Evolutionary conservation across 1,140 invertebrate species (phyloP).

Genomic region (Cyclargus thomasi): DNA sequence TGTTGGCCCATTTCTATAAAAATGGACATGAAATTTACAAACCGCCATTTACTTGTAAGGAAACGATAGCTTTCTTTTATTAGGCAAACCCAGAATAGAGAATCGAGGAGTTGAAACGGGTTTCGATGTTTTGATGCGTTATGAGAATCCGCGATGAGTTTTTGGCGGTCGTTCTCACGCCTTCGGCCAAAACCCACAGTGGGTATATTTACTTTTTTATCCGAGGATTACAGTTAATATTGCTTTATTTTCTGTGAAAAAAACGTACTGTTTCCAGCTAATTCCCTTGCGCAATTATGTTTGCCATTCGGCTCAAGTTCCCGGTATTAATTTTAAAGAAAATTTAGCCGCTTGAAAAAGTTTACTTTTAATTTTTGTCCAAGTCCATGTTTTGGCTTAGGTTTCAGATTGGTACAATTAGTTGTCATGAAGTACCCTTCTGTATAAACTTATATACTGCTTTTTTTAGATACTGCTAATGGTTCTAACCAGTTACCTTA

Average conservation of each 20-base stretch:
- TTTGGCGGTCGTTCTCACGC: conserved; percentile 57
- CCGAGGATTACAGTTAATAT: not conserved
- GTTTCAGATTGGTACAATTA: no score
- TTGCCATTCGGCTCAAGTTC: not conserved
- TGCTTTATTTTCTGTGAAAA: not conserved
- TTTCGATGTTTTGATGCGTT: conserved; percentile 48
- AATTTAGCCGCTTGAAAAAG: no score
- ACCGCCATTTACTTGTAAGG: not conserved
- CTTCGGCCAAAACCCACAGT: conserved; percentile 23
- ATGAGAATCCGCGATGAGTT: conserved; percentile 57
- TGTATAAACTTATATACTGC: no score
- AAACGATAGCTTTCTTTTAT: conserved; percentile 21
- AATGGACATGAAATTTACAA: conserved; percentile 15
- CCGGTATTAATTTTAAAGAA: not conserved
- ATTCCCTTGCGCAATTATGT: not conserved
- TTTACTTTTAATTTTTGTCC: no score
- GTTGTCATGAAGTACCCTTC: no score
- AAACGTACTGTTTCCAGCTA: conserved; percentile 5
- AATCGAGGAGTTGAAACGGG: conserved; percentile 17
- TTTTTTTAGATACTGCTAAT: no score
- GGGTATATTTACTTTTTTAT: not conserved
- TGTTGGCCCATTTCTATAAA: not conserved
- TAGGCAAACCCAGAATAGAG: conserved; percentile 38
- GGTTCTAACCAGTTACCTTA: no score
- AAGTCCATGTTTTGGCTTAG: no score